Percentiles rank a stretch among this genome's conserved stretches.
Conservation (phyloP, 2,888 invertebrate genomes). For the Xylota segnis region DNA sequence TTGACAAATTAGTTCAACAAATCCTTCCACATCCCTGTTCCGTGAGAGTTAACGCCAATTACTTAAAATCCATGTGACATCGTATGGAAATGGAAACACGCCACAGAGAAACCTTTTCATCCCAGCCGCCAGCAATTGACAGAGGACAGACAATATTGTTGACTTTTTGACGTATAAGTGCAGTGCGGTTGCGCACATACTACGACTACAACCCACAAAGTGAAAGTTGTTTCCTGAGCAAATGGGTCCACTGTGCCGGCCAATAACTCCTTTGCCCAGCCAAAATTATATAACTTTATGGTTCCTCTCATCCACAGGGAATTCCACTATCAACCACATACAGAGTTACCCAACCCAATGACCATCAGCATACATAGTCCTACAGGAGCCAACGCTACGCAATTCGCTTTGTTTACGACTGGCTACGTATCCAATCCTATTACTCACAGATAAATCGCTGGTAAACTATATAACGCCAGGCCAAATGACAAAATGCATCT, state of each 20-base stretch:
- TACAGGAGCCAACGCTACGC: slow-evolving; percentile 4
- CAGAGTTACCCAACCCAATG: slow-evolving; percentile 6
- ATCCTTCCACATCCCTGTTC: slow-evolving; percentile 43
- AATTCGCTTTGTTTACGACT: slow-evolving; percentile 20
- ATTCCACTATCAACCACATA: slow-evolving; percentile 5
- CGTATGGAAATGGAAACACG: slow-evolving; percentile 38
- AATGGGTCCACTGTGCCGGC: slow-evolving; percentile 10
- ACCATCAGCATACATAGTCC: background rate
- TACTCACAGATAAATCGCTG: slow-evolving; percentile 24
- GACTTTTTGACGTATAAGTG: slow-evolving; percentile 56
- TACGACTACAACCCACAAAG: slow-evolving; percentile 55
- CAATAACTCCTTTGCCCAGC: slow-evolving; percentile 35
- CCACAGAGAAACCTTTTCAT: slow-evolving; percentile 45
- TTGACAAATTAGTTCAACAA: too few species aligned
- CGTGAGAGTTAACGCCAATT: slow-evolving; percentile 53
- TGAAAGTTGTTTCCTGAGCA: slow-evolving; percentile 67
- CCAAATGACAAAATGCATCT: slow-evolving; percentile 52
- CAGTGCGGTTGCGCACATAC: slow-evolving; percentile 29
- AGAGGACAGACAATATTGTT: slow-evolving; percentile 41
- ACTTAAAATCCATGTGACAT: slow-evolving; percentile 41
- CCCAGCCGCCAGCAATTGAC: slow-evolving; percentile 60
- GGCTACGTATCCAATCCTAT: slow-evolving; percentile 25
- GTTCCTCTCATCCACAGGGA: slow-evolving; percentile 43
- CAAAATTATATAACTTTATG: slow-evolving; percentile 37
- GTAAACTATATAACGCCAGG: slow-evolving; percentile 23